Percentiles rank a stretch among this genome's conserved stretches.
Conservation (phyloP, 2,113 vertebrate genomes). For the Brachyhypopomus gauderio region DNA sequence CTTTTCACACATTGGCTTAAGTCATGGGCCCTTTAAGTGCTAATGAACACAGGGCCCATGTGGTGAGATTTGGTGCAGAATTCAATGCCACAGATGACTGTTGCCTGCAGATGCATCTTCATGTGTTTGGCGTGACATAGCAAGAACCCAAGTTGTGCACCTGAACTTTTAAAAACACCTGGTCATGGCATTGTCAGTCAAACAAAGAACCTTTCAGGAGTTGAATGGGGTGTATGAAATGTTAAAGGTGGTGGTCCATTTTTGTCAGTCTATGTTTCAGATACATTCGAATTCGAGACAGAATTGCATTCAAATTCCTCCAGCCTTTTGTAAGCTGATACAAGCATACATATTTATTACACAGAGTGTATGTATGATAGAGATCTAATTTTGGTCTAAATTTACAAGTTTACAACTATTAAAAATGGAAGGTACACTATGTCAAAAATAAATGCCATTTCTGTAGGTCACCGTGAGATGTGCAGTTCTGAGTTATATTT, state of each 20-base stretch:
- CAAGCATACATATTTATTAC: too few species aligned
- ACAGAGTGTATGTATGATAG: too few species aligned
- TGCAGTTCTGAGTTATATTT: neutral
- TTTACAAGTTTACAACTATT: neutral
- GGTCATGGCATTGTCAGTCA: neutral
- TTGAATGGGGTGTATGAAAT: neutral
- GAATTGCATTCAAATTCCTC: too few species aligned
- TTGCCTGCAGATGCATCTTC: constrained; percentile 31
- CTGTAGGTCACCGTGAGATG: neutral
- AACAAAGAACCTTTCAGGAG: neutral
- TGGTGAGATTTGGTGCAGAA: constrained; percentile 33
- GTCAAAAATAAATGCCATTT: constrained; percentile 9
- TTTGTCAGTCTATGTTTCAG: neutral
- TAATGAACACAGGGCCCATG: constrained; percentile 14
- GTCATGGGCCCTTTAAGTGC: constrained; percentile 31
- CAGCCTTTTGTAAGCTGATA: too few species aligned
- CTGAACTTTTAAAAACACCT: neutral
- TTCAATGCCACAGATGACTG: constrained; percentile 49
- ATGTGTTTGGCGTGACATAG: neutral
- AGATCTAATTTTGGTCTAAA: neutral
- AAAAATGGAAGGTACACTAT: neutral
- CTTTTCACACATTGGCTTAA: constrained; percentile 23
- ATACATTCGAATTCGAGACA: too few species aligned
- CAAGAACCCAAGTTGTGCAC: neutral
- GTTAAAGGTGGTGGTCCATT: neutral